Conservation (phyloP, 2,113 vertebrate species). For the Anser cygnoides region DNA sequence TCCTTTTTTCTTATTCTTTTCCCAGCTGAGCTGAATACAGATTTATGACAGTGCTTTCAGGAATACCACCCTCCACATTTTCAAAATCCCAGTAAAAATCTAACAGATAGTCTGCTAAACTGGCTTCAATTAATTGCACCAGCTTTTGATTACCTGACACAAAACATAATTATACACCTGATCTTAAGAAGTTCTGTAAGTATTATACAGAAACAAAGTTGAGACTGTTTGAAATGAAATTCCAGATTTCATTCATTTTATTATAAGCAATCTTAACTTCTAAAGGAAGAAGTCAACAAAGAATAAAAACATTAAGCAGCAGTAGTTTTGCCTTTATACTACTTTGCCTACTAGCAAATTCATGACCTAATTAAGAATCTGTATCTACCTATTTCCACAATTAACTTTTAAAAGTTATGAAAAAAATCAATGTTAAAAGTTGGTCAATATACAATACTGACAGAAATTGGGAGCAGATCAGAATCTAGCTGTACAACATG, state of each 20-base stretch:
- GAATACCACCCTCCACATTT: not conserved
- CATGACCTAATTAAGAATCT: not conserved
- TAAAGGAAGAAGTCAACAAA: not conserved
- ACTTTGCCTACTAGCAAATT: not conserved
- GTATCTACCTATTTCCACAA: not conserved
- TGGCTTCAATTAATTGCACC: not conserved
- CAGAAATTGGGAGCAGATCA: not conserved
- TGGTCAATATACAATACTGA: not conserved
- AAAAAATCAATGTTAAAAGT: not conserved
- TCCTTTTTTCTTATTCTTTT: not conserved
- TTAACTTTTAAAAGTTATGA: not conserved
- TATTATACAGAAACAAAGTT: not conserved
- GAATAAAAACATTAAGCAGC: not conserved
- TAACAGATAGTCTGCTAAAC: not conserved
- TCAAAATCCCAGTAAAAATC: not conserved
- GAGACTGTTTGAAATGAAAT: not conserved
- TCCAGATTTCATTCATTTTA: not conserved
- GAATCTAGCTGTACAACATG: not conserved
- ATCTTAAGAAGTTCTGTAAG: not conserved
- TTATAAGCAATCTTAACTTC: not conserved
- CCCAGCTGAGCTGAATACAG: not conserved
- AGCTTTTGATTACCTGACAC: not conserved
- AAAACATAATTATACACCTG: not conserved
- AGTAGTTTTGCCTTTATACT: not conserved
- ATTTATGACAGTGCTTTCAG: not conserved